Evolutionary conservation across 1,140 invertebrate genomes (phyloP).

Genomic region (Tachypleus tridentatus): DNA sequence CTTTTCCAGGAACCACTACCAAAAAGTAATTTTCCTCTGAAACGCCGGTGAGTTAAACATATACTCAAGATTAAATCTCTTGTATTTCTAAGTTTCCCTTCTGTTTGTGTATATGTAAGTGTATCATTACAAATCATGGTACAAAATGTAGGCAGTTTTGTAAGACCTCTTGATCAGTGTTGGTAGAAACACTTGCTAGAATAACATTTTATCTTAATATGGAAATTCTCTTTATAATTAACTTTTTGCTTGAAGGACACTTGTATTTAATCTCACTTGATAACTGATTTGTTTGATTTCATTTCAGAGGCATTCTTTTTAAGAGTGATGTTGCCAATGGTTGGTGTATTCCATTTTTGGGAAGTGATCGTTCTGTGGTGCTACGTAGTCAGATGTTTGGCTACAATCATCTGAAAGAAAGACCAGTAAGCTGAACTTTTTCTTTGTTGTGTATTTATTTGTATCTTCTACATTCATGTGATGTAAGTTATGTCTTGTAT

Average conservation of each 20-base stretch:
- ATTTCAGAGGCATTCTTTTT: constrained; percentile 45
- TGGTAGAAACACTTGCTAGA: no score
- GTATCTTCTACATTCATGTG: not conserved
- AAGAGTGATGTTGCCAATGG: constrained; percentile 43
- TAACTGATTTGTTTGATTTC: no score
- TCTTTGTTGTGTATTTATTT: not conserved
- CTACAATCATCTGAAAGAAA: constrained; percentile 49
- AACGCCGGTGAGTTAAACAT: not conserved
- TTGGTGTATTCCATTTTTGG: constrained; percentile 66
- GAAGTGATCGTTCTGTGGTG: constrained; percentile 65
- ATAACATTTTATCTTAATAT: no score
- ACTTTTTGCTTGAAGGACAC: no score
- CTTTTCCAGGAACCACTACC: constrained; percentile 8
- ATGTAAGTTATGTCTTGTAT: no score
- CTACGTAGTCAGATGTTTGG: constrained; percentile 59
- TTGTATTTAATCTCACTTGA: no score
- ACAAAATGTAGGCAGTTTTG: no score
- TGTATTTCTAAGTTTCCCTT: no score
- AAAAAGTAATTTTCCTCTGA: constrained; percentile 4
- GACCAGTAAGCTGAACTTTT: constrained; percentile 41
- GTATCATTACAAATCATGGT: no score
- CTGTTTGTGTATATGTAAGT: no score
- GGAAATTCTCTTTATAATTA: no score
- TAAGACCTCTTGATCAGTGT: no score
- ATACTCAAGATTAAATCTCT: not conserved